Conservation (phyloP, 2,888 invertebrate species). For the Stenolophus ochropezus region DNA sequence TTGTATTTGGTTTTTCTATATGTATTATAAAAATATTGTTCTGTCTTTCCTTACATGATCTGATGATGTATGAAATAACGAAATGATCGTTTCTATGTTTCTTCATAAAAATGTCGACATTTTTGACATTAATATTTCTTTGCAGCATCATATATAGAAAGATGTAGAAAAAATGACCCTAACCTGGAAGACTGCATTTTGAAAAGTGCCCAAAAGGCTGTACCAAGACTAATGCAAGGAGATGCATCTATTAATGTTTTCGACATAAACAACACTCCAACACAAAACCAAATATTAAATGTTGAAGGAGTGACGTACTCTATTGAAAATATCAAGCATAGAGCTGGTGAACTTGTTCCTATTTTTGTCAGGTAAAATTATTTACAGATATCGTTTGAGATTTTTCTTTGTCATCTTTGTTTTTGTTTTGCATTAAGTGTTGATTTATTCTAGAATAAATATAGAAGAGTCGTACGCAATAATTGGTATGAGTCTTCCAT, state of each 20-base stretch:
- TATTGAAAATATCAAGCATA: constrained; percentile 19
- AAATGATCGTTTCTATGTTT: too few species aligned
- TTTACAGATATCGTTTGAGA: too few species aligned
- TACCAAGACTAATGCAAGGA: constrained; percentile 35
- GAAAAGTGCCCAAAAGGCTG: constrained; percentile 31
- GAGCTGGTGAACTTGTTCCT: not conserved
- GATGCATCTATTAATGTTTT: not conserved
- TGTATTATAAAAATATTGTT: too few species aligned
- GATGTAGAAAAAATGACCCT: constrained; percentile 30
- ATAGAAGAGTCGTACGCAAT: not conserved
- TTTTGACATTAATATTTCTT: constrained; percentile 1
- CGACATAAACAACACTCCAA: not conserved
- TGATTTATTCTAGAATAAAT: constrained; percentile 46
- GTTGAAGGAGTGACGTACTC: not conserved
- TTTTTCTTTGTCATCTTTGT: too few species aligned
- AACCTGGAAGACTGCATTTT: constrained; percentile 38
- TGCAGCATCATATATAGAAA: constrained; percentile 46
- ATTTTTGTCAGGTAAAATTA: not conserved
- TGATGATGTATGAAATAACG: too few species aligned
- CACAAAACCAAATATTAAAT: not conserved
- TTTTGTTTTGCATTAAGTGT: too few species aligned
- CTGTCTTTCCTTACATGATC: too few species aligned
- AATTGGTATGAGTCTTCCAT: constrained; percentile 24
- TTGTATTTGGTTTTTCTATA: too few species aligned
- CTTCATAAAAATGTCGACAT: too few species aligned